phyloP scores from a whole-genome alignment of 2,113 vertebrate genomes.

The Eubucco bourcierii region DNA sequence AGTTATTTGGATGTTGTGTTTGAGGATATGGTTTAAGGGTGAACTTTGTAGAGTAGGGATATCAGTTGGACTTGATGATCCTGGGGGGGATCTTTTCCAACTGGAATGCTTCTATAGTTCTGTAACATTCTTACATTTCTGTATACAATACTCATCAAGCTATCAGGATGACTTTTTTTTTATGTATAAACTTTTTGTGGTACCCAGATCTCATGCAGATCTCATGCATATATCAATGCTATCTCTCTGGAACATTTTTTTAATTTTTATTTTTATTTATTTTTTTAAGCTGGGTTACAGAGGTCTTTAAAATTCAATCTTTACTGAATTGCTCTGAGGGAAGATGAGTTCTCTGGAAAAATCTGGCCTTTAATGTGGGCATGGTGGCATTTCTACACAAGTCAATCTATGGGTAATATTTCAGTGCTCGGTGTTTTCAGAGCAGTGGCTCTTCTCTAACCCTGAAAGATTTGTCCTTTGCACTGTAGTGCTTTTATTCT shows the following conservation, averaged over 20 bases:
- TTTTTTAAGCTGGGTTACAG: neutral
- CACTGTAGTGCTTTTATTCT: constrained; percentile 25
- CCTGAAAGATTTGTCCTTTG: constrained; percentile 1
- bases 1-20: no score
- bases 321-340: neutral
- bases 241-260: neutral
- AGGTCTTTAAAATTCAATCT: neutral
- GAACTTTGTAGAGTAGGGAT: no score
- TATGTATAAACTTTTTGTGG: neutral
- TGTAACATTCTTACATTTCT: neutral
- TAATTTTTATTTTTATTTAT: no score
- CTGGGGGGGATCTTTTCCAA: no score
- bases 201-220: neutral
- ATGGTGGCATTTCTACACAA: constrained; percentile 20
- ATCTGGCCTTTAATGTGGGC: constrained; percentile 10
- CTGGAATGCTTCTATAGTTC: no score
- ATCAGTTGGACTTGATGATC: no score
- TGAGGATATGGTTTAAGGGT: no score
- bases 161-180: neutral
- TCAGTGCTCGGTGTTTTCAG: constrained; percentile 13
- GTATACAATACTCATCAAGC: neutral
- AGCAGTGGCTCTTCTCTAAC: constrained; percentile 1
- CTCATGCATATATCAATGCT: neutral
- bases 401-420: neutral
- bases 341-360: constrained; percentile 9